Conservation (phyloP, 2,113 vertebrate genomes). For the Salvelinus sp. region DNA sequence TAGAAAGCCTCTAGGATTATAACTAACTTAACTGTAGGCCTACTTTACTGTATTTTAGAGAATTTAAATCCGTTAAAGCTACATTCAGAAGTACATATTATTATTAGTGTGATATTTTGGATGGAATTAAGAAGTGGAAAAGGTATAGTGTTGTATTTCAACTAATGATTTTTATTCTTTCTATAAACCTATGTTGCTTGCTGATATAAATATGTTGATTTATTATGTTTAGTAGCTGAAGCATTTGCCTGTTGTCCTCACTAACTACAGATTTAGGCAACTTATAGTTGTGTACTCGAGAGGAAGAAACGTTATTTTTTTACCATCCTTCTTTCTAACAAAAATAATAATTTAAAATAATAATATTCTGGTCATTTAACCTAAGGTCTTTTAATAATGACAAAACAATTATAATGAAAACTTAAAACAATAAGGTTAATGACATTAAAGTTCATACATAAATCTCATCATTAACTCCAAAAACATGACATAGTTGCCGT, state of each 20-base stretch:
- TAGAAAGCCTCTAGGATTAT: constrained; percentile 38
- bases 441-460: constrained; percentile 60
- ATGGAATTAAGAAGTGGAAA: constrained; percentile 32
- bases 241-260: constrained; percentile 34
- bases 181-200: constrained; percentile 18
- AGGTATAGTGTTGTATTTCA: neutral
- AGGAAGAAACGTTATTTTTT: too few relatives aligned
- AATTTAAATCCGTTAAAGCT: constrained; percentile 47
- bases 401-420: constrained; percentile 53
- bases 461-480: constrained; percentile 37
- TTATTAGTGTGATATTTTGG: constrained; percentile 24
- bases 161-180: constrained; percentile 31
- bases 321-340: too few relatives aligned
- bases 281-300: constrained; percentile 19
- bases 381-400: constrained; percentile 46
- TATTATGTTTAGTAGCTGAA: constrained; percentile 5
- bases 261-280: constrained; percentile 63
- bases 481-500: constrained; percentile 62
- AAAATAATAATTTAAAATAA: too few relatives aligned
- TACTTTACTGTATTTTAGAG: too few relatives aligned
- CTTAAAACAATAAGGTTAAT: constrained; percentile 50
- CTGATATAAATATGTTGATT: constrained; percentile 33
- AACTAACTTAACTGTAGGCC: constrained; percentile 46
- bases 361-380: constrained; percentile 18
- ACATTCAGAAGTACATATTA: constrained; percentile 54